Evolutionary conservation across 92 coral and sea anemone genomes (phyloP).

Genomic region (Phymanthus crucifer): DNA sequence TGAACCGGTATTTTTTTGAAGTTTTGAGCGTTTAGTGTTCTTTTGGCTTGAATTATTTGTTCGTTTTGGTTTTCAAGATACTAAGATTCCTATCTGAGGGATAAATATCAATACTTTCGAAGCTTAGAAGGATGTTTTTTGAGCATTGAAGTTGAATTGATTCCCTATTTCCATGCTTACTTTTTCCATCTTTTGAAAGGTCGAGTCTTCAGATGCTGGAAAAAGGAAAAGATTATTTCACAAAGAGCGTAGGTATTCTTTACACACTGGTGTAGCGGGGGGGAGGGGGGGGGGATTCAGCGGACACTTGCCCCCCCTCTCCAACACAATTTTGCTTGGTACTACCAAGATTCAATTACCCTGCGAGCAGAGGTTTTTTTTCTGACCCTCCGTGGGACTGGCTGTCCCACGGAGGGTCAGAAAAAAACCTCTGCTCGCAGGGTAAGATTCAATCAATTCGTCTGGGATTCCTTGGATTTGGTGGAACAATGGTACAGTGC

Average conservation of each 20-base stretch:
- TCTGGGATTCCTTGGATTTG: too few relatives aligned
- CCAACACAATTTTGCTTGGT: too few relatives aligned
- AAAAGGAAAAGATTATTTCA: conserved; percentile 89
- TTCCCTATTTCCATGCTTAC: background rate
- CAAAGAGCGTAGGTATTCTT: conserved; percentile 75
- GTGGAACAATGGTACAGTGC: too few relatives aligned
- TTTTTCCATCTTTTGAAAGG: conserved; percentile 43
- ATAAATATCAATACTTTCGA: background rate
- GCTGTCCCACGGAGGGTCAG: too few relatives aligned
- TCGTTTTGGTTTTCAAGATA: background rate
- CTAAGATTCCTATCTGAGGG: background rate
- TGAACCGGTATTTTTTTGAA: conserved; percentile 27
- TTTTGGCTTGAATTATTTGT: background rate
- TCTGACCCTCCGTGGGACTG: too few relatives aligned
- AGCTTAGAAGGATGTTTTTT: background rate
- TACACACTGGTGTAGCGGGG: background rate
- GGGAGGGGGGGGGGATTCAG: too few relatives aligned
- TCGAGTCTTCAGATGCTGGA: conserved; percentile 61
- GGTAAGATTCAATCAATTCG: too few relatives aligned
- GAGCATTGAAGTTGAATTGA: too few relatives aligned
- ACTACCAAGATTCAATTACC: too few relatives aligned
- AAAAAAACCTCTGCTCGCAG: too few relatives aligned
- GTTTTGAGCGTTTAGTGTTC: background rate
- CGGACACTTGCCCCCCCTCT: too few relatives aligned
- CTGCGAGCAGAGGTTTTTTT: too few relatives aligned